These are phyloP conservation scores for Phyllopteryx taeniolatus DNA, from an alignment of 2,113 vertebrate genomes.

Conservation along the genomic window DNA sequence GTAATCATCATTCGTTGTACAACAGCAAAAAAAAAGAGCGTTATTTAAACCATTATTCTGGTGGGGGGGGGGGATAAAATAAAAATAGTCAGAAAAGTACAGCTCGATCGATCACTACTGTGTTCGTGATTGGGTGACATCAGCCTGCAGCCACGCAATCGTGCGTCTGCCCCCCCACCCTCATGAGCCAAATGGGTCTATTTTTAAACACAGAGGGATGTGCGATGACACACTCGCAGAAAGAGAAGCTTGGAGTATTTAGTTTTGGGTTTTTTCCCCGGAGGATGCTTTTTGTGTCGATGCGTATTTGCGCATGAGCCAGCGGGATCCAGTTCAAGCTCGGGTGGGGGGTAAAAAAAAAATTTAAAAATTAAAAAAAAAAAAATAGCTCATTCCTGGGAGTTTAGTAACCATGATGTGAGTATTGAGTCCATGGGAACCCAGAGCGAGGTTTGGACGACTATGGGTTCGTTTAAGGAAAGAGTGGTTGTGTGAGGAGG, in stretches of 20 bases:
- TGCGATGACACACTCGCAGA: background rate
- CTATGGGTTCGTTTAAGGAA: constrained; percentile 37
- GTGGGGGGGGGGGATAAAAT: background rate
- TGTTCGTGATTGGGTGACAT: constrained; percentile 10
- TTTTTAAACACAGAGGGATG: constrained; percentile 34
- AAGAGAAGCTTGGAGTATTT: constrained; percentile 3
- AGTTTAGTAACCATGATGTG: background rate
- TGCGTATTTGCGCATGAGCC: constrained; percentile 65
- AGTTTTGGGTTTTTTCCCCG: constrained; percentile 3
- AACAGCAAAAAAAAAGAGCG: background rate
- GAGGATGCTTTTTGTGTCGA: constrained; percentile 34
- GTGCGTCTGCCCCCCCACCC: constrained; percentile 28
- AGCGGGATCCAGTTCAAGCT: background rate
- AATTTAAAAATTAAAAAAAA: no score
- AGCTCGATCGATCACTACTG: background rate
- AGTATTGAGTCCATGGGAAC: background rate
- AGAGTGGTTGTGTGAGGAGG: constrained; percentile 57
- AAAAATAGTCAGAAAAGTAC: background rate
- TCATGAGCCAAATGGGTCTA: constrained; percentile 18
- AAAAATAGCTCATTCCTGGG: background rate
- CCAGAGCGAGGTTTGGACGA: background rate
- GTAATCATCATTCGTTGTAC: background rate
- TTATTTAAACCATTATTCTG: background rate
- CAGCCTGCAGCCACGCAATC: constrained; percentile 38
- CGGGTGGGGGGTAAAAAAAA: no score